These are phyloP conservation scores for Globia sparganii DNA, from an alignment of 2,888 invertebrate species.

Conservation along the genomic window DNA sequence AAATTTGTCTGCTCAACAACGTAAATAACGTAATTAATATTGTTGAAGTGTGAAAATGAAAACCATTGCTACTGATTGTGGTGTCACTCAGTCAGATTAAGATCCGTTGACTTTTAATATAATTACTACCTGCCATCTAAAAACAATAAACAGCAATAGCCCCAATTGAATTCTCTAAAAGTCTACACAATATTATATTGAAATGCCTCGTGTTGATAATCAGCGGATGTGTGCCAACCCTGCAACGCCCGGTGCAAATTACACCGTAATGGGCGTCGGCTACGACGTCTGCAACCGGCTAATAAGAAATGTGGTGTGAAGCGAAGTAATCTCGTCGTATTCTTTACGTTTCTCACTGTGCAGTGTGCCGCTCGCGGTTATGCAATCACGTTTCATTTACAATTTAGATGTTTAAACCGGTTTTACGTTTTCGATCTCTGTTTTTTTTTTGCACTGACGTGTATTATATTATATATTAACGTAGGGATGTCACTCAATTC, in stretches of 20 bases:
- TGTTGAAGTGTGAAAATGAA: too few species aligned
- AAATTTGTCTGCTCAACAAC: too few species aligned
- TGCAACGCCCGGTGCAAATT: constrained; percentile 54
- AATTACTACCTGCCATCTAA: background rate
- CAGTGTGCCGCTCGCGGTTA: constrained; percentile 39
- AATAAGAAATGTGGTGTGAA: constrained; percentile 61
- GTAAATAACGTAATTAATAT: too few species aligned
- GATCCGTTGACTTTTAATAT: background rate
- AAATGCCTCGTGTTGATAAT: constrained; percentile 1
- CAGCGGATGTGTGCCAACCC: constrained; percentile 47
- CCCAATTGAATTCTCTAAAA: background rate
- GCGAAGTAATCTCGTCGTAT: constrained; percentile 48
- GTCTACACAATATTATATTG: constrained; percentile 6
- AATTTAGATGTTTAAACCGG: constrained; percentile 54
- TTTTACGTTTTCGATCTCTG: constrained; percentile 13
- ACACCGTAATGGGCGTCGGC: constrained; percentile 51
- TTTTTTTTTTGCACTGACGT: constrained; percentile 18
- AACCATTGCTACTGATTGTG: too few species aligned
- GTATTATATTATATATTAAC: too few species aligned
- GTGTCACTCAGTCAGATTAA: background rate
- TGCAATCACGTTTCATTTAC: constrained; percentile 51
- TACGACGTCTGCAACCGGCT: constrained; percentile 52
- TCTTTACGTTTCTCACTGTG: constrained; percentile 41
- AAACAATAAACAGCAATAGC: background rate
- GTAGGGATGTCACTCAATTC: constrained; percentile 2